Percentiles rank a stretch among this genome's conserved stretches.
Conservation (phyloP, 37 sponge, comb jelly and placozoan species). For the Cliona cf. orientalis region DNA sequence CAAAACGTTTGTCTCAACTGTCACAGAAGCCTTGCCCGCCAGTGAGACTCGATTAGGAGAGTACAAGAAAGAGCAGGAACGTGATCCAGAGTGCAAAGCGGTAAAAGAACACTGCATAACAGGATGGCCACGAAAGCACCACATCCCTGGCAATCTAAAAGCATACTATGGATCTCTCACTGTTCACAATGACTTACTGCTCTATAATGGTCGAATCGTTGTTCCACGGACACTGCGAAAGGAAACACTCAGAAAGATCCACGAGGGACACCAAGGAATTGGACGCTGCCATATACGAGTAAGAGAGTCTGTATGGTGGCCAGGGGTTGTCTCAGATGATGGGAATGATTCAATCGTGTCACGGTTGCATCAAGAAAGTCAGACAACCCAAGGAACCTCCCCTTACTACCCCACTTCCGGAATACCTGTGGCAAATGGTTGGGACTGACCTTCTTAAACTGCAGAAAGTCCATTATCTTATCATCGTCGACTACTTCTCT, state of each 20-base stretch:
- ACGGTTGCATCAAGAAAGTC: too few relatives aligned
- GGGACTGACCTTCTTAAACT: conserved; percentile 19
- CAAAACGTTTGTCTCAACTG: background rate
- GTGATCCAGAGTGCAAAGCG: conserved; percentile 9
- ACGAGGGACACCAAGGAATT: conserved; percentile 27
- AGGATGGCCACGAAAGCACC: conserved; percentile 26
- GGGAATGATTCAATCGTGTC: too few relatives aligned
- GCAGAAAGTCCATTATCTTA: conserved; percentile 1
- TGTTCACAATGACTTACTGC: background rate
- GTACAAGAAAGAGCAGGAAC: conserved; percentile 37
- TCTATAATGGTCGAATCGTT: conserved; percentile 2
- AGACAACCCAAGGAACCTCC: conserved; percentile 20
- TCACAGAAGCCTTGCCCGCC: conserved; percentile 5
- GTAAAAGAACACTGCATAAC: conserved; percentile 14
- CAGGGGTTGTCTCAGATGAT: too few relatives aligned
- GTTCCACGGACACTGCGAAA: background rate
- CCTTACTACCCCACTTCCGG: conserved; percentile 19
- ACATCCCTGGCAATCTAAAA: background rate
- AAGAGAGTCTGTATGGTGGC: too few relatives aligned
- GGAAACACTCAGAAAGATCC: background rate
- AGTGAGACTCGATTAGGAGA: background rate
- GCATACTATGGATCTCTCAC: conserved; percentile 39
- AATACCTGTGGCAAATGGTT: conserved; percentile 37
- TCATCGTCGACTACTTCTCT: conserved; percentile 41
- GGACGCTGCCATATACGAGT: too few relatives aligned